Conservation (phyloP, 2,113 vertebrate species). For the Calidris pugnax region DNA sequence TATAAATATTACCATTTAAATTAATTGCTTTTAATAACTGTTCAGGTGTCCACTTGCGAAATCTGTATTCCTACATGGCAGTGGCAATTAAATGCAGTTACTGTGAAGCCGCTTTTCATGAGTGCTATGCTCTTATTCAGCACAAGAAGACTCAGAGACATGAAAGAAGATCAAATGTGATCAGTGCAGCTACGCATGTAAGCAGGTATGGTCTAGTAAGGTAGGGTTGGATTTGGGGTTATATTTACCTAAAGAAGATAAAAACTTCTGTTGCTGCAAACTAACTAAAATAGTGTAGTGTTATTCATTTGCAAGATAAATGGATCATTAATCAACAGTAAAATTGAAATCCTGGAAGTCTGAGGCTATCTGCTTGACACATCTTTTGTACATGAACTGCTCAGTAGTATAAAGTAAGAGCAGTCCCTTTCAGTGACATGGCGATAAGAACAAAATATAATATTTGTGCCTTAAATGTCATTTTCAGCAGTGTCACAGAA, state of each 20-base stretch:
- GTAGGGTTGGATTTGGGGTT: neutral
- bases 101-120: constrained; percentile 60
- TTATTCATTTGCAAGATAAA: neutral
- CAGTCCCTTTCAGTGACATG: neutral
- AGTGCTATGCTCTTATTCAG: constrained; percentile 62
- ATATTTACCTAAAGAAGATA: neutral
- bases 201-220: constrained; percentile 50
- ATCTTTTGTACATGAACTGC: neutral
- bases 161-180: constrained; percentile 53
- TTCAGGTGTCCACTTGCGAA: constrained; percentile 70
- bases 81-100: constrained; percentile 59
- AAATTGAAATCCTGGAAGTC: neutral
- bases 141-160: constrained; percentile 68
- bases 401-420: neutral
- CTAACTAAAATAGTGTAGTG: neutral
- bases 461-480: neutral
- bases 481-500: neutral
- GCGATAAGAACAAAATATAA: neutral
- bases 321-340: neutral
- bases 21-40: neutral
- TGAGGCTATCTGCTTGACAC: neutral
- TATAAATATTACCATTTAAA: neutral
- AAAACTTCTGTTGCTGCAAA: neutral
- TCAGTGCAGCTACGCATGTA: constrained; percentile 42
- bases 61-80: constrained; percentile 52